Percentiles rank a stretch among this genome's conserved stretches.
phyloP scores from a whole-genome alignment of 2,113 vertebrate species.

The Phrynocephalus versicolor region DNA sequence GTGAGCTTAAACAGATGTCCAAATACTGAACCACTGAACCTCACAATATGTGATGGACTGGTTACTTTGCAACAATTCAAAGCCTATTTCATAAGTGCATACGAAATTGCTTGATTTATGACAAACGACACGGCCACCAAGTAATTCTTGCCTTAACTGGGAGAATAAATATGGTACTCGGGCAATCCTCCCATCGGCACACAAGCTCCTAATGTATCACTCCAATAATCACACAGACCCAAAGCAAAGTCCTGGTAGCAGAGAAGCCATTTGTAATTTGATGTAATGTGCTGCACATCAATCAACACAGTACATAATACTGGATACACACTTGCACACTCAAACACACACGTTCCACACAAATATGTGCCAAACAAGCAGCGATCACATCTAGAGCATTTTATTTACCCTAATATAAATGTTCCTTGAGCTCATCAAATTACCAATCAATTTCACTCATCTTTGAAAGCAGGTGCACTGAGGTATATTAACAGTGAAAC shows the following conservation, averaged over 20 bases:
- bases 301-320: conserved; percentile 57
- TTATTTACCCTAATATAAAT: conserved; percentile 67
- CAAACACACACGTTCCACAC: too few relatives aligned
- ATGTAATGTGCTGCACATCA: conserved; percentile 55
- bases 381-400: conserved; percentile 52
- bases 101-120: conserved; percentile 58
- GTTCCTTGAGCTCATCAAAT: conserved; percentile 67
- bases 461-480: conserved; percentile 59
- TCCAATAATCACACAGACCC: conserved; percentile 8
- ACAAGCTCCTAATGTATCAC: conserved; percentile 29
- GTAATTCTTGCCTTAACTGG: conserved; percentile 48
- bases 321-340: neutral
- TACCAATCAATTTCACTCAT: conserved; percentile 67
- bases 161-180: conserved; percentile 57
- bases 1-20: neutral
- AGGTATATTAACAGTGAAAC: conserved; percentile 62
- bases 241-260: conserved; percentile 61
- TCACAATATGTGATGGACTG: conserved; percentile 16
- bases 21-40: neutral
- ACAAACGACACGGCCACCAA: conserved; percentile 52
- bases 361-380: conserved; percentile 22
- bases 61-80: conserved; percentile 63
- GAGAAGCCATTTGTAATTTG: conserved; percentile 53
- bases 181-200: conserved; percentile 55
- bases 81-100: conserved; percentile 66